Evolutionary conservation across 2,888 invertebrate genomes (phyloP), one percentile per base, ranked within the genome.

Genomic region (Therioaphis trifolii): DNA sequence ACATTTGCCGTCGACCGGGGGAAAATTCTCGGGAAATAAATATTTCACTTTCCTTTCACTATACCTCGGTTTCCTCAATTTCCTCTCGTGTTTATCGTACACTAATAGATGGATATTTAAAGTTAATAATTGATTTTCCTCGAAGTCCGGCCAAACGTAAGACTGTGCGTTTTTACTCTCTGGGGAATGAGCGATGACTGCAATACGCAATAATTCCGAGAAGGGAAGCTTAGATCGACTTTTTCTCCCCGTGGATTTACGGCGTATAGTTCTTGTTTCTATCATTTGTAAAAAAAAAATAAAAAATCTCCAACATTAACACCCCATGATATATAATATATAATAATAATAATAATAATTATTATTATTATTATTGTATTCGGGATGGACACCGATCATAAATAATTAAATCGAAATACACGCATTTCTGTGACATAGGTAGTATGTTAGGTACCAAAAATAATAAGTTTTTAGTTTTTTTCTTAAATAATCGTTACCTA

Each of bases 61-160:
- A 43, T 43, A 58, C 61, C n/a, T 49, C 21, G 49, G 49, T 21
- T n/a, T n/a, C n/a, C n/a, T 15, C 15, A 63, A 77, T 35, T 66
- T 52, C 46, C 11, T n/a, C n/a, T n/a, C n/a, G n/a, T n/a, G n/a
- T n/a, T n/a, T n/a, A n/a, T n/a, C n/a, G n/a, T n/a, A 77, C 49
- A 15, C 61, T 35, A 63, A 66, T 77, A 66, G 46, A 12, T 46
- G 46, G 63, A 63, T 77, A 77, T 77, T 77, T 77, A 77, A 63
- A n/a, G 76, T 77, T 46, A 77, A 77, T 77, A 77, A 63, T 77
- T 77, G 18, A 77, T 77, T 35, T 77, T 61, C n/a, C 40, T 58
- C 58, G n/a, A n/a, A n/a, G n/a, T 77, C 46, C 15, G 21, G 49
- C 49, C 15, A 11, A 63, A 76, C 27, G 58, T 21, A 49, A 76